Base-by-base conservation (phyloP, 2,797 vertebrate species). In the Danio albolineatus region DNA sequence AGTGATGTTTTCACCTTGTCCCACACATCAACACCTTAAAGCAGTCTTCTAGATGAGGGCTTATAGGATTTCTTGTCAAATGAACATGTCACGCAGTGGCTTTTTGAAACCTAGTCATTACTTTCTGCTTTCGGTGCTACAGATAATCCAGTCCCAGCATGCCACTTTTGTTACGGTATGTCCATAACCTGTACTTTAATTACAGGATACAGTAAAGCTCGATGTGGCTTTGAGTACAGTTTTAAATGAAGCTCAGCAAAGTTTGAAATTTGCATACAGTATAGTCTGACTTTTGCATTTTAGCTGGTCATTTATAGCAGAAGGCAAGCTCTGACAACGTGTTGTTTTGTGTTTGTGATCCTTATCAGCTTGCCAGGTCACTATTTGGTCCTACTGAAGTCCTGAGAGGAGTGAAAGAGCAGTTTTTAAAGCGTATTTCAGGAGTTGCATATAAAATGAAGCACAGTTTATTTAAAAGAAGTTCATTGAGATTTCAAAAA, bases 91-190 rank as follows among this genome's bases (percentile, higher is more conserved):
- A 2, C 49, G 54, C n/a, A 2, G 16, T 75, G 21, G 44, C 19
- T 51, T 76, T 65, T 59, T 64, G n/a, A 75, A 62, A 54, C 36
- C 59, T 49, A 38, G 36, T 71, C 44, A 53, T 77, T 73, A 67
- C 19, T 21, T 43, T 21, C 21, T 17, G 21, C 41, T 48, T 72
- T 62, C 38, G 7, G 13, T 16, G 3, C 54, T 65, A 13, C 38
- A 61, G 36, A 38, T 64, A 57, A 82, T 76, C 79, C 61, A 54
- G 82, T 67, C 80, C 43, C 38, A 80, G 53, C 70, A 62, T 66
- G 75, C 53, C 19, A 14, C 19, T 13, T 17, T 62, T n/a, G 14
- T 71, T 49, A 17, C 16, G 67, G 43, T n/a, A 64, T 70, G 19
- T 49, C 12, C 53, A 21, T 69, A 69, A 51, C 13, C 60, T 43